Evolutionary conservation across 2,888 invertebrate genomes (phyloP).

Genomic region (Agapostemon virescens): DNA sequence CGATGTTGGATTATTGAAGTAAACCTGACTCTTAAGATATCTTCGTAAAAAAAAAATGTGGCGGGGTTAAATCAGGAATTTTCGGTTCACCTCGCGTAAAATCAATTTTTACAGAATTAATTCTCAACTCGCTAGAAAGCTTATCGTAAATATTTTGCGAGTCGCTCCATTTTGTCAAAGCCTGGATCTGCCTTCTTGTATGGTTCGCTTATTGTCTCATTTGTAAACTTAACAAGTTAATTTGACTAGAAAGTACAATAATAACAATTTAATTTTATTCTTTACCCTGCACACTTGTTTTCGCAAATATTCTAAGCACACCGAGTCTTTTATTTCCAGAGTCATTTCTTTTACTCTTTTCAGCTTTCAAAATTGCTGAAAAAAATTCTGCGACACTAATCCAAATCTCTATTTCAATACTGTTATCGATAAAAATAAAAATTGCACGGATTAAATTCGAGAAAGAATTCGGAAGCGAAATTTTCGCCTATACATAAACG

Average conservation of each 20-base stretch:
- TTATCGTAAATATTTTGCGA: background rate
- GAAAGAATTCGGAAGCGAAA: no score
- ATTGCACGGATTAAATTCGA: no score
- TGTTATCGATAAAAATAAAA: no score
- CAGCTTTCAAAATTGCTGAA: no score
- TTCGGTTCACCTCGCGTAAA: background rate
- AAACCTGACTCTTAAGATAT: background rate
- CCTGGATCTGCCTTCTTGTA: background rate
- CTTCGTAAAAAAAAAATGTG: background rate
- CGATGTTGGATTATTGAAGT: background rate
- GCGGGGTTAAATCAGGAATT: background rate
- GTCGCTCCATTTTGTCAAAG: background rate
- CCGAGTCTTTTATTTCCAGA: no score
- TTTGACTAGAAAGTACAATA: background rate
- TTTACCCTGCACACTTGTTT: no score
- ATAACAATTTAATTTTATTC: no score
- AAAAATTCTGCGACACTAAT: no score
- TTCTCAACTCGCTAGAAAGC: background rate
- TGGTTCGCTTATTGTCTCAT: background rate
- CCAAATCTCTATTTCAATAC: no score
- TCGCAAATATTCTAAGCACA: no score
- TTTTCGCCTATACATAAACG: no score
- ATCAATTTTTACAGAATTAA: background rate
- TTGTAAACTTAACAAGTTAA: background rate
- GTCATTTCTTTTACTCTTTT: no score